These are phyloP conservation scores for Pteria penguin DNA, from an alignment of 2,888 invertebrate genomes.

Conservation along the genomic window DNA sequence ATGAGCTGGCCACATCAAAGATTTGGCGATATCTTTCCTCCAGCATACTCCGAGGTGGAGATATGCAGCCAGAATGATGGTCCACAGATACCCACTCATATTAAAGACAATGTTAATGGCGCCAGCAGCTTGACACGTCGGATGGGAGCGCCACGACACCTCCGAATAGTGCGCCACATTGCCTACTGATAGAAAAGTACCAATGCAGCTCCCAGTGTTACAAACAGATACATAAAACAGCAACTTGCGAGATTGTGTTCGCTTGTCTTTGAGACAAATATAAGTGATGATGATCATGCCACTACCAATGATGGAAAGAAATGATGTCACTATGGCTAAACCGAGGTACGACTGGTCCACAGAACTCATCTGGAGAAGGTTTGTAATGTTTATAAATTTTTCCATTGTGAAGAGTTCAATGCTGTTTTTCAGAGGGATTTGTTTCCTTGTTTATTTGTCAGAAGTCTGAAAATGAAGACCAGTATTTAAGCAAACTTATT, in stretches of 20 bases:
- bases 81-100: slow-evolving; percentile 60
- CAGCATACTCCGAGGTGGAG: slow-evolving; percentile 54
- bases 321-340: slow-evolving; percentile 51
- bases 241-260: slow-evolving; percentile 58
- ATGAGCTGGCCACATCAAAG: slow-evolving; percentile 49
- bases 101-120: slow-evolving; percentile 54
- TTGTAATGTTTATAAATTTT: background rate
- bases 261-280: slow-evolving; percentile 45
- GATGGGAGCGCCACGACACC: slow-evolving; percentile 12
- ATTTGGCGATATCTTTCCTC: slow-evolving; percentile 45
- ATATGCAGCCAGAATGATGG: slow-evolving; percentile 54
- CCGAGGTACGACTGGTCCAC: slow-evolving; percentile 43
- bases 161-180: slow-evolving; percentile 36
- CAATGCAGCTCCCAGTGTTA: slow-evolving; percentile 54
- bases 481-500: no score
- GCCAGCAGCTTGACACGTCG: slow-evolving; percentile 54
- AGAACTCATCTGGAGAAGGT: background rate
- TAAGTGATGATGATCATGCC: slow-evolving; percentile 48
- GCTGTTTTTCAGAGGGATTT: no score
- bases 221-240: slow-evolving; percentile 59
- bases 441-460: no score
- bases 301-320: slow-evolving; percentile 55
- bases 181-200: slow-evolving; percentile 53
- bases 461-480: no score
- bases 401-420: no score